phyloP scores from a whole-genome alignment of 2,797 vertebrate genomes.

The Propithecus perrieri region DNA sequence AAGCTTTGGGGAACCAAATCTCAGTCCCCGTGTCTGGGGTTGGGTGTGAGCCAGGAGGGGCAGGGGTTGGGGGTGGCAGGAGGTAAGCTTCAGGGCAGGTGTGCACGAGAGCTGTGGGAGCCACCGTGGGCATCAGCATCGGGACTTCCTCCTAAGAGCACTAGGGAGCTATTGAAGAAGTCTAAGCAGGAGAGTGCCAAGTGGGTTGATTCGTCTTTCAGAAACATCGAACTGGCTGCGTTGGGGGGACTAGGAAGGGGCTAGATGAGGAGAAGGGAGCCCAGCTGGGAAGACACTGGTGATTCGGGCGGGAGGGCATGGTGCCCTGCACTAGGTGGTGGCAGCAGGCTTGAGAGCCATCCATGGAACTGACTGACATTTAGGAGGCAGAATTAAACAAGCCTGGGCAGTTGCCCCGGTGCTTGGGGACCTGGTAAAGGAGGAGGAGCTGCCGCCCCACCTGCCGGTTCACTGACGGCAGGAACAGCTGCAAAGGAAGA shows the following conservation, averaged over 20 bases:
- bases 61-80: too few species aligned
- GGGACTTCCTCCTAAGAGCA: neutral
- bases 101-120: too few species aligned
- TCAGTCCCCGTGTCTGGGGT: neutral
- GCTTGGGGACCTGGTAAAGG: neutral
- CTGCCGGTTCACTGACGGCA: too few species aligned
- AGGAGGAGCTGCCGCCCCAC: neutral
- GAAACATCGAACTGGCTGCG: neutral
- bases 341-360: neutral
- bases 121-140: too few species aligned
- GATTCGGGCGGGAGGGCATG: neutral
- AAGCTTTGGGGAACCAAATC: neutral
- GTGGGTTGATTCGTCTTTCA: neutral
- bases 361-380: neutral
- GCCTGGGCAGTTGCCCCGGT: neutral
- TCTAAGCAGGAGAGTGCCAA: neutral
- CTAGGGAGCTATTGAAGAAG: neutral
- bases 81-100: neutral
- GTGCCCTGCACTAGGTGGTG: too few species aligned
- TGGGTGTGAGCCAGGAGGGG: too few species aligned
- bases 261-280: neutral
- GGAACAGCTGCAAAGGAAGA: too few species aligned
- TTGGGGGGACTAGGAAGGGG: neutral
- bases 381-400: neutral
- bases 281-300: neutral